Conservation (phyloP, 2,113 vertebrate genomes). For the Microtus pennsylvanicus region DNA sequence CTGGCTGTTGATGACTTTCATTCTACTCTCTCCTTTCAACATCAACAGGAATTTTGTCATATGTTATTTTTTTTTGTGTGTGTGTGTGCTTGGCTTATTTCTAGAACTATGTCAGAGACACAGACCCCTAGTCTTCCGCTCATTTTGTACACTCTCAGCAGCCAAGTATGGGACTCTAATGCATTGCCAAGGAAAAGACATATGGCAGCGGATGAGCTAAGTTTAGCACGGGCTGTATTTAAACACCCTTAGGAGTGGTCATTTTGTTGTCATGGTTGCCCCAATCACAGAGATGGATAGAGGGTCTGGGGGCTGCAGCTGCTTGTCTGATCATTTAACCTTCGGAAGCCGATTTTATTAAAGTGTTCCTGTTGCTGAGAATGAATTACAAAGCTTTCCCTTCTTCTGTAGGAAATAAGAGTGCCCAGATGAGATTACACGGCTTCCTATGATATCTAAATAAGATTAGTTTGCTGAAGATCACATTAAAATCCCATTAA, state of each 20-base stretch:
- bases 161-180: not conserved
- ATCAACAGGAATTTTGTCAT: not conserved
- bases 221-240: slow-evolving; percentile 45
- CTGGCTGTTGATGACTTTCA: not conserved
- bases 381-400: slow-evolving; percentile 66
- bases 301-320: slow-evolving; percentile 63
- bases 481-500: slow-evolving; percentile 87
- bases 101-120: not conserved
- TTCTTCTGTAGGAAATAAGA: slow-evolving; percentile 70
- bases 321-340: slow-evolving; percentile 71
- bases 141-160: not conserved
- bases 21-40: not conserved
- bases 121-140: not conserved
- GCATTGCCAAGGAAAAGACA: not conserved
- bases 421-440: slow-evolving; percentile 77
- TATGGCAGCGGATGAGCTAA: not conserved
- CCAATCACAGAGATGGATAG: slow-evolving; percentile 73
- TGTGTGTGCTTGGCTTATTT: not conserved
- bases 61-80: not conserved
- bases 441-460: slow-evolving; percentile 83
- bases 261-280: slow-evolving; percentile 66
- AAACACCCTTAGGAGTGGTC: slow-evolving; percentile 55
- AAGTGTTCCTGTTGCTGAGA: slow-evolving; percentile 77
- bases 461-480: slow-evolving; percentile 82
- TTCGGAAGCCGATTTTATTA: slow-evolving; percentile 75